Evolutionary conservation across 53 echinoderm and acorn worm genomes (phyloP).

Genomic region (Pentamera pediparva): DNA sequence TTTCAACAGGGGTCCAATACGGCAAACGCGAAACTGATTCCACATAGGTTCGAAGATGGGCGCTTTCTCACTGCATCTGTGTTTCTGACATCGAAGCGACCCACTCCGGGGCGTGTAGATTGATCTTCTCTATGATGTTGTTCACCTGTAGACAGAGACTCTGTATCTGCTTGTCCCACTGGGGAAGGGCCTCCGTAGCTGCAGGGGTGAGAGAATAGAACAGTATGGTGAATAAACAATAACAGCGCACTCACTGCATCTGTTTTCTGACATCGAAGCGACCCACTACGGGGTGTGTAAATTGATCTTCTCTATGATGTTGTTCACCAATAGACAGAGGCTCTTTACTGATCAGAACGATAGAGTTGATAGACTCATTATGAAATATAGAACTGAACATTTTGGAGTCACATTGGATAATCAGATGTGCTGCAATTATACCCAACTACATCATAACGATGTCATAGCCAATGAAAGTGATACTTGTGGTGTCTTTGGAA

Average conservation of each 20-base stretch:
- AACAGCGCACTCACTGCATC: slow-evolving; percentile 71
- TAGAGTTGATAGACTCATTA: too few species aligned
- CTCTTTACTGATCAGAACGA: slow-evolving; percentile 78
- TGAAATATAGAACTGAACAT: too few species aligned
- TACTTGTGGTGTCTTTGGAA: too few species aligned
- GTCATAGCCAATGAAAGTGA: too few species aligned
- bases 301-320: slow-evolving; percentile 92
- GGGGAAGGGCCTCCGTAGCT: slow-evolving; percentile 85
- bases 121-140: slow-evolving; percentile 94
- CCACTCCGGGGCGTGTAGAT: slow-evolving; percentile 90
- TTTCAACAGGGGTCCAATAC: too few species aligned
- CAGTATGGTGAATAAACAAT: neutral
- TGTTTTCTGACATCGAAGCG: slow-evolving; percentile 56
- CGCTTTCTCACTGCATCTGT: slow-evolving; percentile 76
- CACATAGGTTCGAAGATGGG: too few species aligned
- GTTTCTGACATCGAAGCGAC: slow-evolving; percentile 60
- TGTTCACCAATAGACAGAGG: slow-evolving; percentile 80
- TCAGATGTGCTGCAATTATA: too few species aligned
- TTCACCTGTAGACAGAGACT: slow-evolving; percentile 82
- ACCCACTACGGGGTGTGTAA: slow-evolving; percentile 70
- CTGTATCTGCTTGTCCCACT: slow-evolving; percentile 99
- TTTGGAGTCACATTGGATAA: too few species aligned
- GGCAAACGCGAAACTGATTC: too few species aligned
- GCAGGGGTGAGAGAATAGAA: neutral
- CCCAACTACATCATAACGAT: too few species aligned